Conservation (phyloP, 2,888 invertebrate species). For the Cephus nigrinus region DNA sequence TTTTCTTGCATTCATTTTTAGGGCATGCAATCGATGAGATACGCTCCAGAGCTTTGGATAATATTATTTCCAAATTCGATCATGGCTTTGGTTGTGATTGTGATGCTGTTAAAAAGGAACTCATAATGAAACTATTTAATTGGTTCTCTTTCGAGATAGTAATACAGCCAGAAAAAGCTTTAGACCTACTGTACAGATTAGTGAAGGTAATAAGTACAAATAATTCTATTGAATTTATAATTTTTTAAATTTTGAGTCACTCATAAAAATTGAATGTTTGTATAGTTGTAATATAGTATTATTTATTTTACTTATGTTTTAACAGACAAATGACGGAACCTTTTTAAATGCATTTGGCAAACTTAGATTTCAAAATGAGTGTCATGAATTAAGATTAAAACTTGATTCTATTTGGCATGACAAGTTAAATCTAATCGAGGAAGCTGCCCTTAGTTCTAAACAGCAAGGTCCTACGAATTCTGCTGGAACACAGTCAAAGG, state of each 20-base stretch:
- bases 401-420: conserved; percentile 41
- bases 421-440: conserved; percentile 48
- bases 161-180: conserved; percentile 70
- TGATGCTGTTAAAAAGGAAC: conserved; percentile 71
- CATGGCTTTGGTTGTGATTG: conserved; percentile 73
- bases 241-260: neutral
- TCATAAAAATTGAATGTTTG: conserved; percentile 16
- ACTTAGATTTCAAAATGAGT: conserved; percentile 47
- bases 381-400: conserved; percentile 40
- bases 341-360: conserved; percentile 48
- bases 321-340: conserved; percentile 38
- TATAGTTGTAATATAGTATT: conserved; percentile 15
- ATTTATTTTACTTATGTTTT: conserved; percentile 22
- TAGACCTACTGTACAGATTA: conserved; percentile 70
- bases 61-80: conserved; percentile 73
- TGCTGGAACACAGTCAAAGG: neutral
- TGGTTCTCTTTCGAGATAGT: conserved; percentile 73
- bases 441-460: conserved; percentile 31
- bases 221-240: neutral
- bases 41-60: conserved; percentile 69
- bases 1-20: conserved; percentile 41
- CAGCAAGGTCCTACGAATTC: neutral
- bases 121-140: conserved; percentile 71
- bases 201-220: conserved; percentile 67
- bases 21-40: conserved; percentile 72